phyloP scores from a whole-genome alignment of 2,888 invertebrate species.

The Trilocha varians region DNA sequence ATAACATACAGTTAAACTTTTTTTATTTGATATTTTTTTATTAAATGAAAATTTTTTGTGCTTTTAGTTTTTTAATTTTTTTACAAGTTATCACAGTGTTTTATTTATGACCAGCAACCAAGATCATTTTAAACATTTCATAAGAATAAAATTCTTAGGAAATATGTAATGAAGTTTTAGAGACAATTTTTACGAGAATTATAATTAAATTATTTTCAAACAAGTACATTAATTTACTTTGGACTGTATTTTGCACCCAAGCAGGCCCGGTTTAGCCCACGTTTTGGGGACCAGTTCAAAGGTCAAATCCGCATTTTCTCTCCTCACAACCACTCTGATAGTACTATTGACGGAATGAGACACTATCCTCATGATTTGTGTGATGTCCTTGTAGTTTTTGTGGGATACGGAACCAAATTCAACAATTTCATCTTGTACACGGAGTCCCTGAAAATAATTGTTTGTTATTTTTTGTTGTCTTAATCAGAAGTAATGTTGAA shows the following conservation, averaged over 20 bases:
- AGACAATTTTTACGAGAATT: no score
- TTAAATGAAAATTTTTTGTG: no score
- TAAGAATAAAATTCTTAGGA: no score
- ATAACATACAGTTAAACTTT: no score
- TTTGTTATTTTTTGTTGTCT: no score
- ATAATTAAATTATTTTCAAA: not conserved
- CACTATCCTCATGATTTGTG: constrained; percentile 80
- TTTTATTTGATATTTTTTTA: no score
- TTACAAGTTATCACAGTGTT: no score
- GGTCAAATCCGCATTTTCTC: constrained; percentile 59
- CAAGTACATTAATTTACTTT: not conserved
- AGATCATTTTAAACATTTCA: no score
- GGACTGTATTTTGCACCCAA: constrained; percentile 71
- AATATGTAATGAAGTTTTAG: no score
- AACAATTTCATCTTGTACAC: constrained; percentile 78
- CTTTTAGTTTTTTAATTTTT: no score
- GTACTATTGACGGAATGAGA: constrained; percentile 74
- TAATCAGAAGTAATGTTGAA: no score
- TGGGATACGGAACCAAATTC: constrained; percentile 85
- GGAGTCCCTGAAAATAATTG: constrained; percentile 74
- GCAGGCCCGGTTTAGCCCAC: constrained; percentile 85
- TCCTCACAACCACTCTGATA: constrained; percentile 64
- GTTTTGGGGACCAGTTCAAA: constrained; percentile 78
- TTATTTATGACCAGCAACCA: no score
- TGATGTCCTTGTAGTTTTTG: constrained; percentile 78